Conservation (phyloP, 2,797 vertebrate genomes). For the Brotula barbata region DNA sequence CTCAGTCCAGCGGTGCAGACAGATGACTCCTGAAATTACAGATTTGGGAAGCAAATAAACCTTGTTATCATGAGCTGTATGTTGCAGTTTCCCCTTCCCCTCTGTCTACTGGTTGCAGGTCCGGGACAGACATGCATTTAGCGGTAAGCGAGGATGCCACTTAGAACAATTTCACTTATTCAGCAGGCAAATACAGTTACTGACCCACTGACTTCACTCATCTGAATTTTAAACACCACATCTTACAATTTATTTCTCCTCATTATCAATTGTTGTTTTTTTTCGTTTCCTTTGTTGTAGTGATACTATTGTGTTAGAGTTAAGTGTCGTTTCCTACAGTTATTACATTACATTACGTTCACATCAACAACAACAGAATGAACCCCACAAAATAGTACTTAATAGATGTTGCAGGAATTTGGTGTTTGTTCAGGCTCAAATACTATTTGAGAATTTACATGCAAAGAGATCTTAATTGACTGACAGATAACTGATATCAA, state of each 20-base stretch:
- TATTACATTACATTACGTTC: too few species aligned
- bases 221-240: conserved; percentile 5
- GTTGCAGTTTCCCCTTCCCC: conserved; percentile 36
- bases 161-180: not conserved
- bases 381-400: too few species aligned
- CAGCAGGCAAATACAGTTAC: conserved; percentile 19
- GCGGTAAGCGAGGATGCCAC: too few species aligned
- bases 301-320: too few species aligned
- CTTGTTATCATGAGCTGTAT: conserved; percentile 53
- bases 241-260: conserved; percentile 10
- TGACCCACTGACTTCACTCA: conserved; percentile 6
- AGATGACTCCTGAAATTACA: conserved; percentile 62
- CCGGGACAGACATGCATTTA: not conserved
- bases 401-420: too few species aligned
- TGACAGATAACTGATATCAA: too few species aligned
- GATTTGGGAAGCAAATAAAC: conserved; percentile 56
- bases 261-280: not conserved
- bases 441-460: too few species aligned
- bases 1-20: conserved; percentile 35
- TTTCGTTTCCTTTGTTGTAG: too few species aligned
- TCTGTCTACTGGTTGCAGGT: conserved; percentile 10
- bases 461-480: too few species aligned
- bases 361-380: too few species aligned
- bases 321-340: too few species aligned
- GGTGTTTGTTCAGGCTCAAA: too few species aligned